Conservation (phyloP, 2,888 invertebrate species). For the Pteria penguin region DNA sequence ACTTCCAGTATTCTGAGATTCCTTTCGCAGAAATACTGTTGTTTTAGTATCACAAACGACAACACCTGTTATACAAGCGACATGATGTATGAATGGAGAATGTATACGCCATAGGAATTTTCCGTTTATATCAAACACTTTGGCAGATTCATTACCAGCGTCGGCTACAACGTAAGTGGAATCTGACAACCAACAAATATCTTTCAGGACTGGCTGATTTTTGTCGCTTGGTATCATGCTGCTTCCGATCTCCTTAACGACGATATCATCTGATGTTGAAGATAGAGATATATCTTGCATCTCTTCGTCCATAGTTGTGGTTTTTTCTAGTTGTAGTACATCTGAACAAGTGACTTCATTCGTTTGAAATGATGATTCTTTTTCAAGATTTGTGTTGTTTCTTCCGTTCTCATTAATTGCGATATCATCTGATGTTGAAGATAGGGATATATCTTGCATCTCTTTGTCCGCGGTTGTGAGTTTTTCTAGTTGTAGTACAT, state of each 20-base stretch:
- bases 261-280: not conserved
- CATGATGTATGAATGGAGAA: not conserved
- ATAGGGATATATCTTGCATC: too few species aligned
- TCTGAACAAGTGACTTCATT: too few species aligned
- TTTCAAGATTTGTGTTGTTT: too few species aligned
- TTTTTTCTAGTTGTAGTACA: too few species aligned
- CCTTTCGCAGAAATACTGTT: not conserved
- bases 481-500: too few species aligned
- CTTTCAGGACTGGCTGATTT: not conserved
- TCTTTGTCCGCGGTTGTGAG: too few species aligned
- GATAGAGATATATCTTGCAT: too few species aligned
- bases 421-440: not conserved
- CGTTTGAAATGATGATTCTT: too few species aligned
- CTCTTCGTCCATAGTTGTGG: too few species aligned
- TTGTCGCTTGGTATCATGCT: not conserved
- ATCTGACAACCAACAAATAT: not conserved
- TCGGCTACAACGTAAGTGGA: not conserved
- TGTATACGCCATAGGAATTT: not conserved
- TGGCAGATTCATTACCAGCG: not conserved
- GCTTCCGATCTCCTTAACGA: not conserved
- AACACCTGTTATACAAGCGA: not conserved
- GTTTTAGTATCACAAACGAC: not conserved
- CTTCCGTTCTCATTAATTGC: not conserved
- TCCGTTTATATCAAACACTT: not conserved
- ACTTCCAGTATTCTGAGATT: not conserved